Base-by-base conservation (phyloP, 2,113 vertebrate species). In the Phrynosoma platyrhinos region DNA sequence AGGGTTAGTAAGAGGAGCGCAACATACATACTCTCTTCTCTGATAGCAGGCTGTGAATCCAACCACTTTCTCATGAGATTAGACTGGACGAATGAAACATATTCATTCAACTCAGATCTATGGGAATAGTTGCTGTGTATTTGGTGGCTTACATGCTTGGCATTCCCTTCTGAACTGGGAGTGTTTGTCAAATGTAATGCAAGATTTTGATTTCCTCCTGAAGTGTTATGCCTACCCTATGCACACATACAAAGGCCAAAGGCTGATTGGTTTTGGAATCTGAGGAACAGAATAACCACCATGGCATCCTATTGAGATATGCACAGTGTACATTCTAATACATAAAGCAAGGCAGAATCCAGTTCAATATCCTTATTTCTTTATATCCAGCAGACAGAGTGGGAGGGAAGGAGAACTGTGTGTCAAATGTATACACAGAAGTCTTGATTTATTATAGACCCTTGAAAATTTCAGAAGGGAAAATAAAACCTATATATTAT, bases 181-280 rank as follows among this genome's bases (percentile, higher is more conserved):
- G 53, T 8, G 69, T 40, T 40, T 47, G 58, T 13, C 58, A 42
- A 4, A 32, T 87, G 8, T 69, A 58, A 75, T 66, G 5, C 71
- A 36, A 68, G 12, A 53, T 3, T 64, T 52, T 84, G 47, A 30
- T 42, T 62, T 1, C 23, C 72, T 86, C 12, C 55, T 40, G 64
- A 80, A 47, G 6, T 0, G 85, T 0, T 66, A 23, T 58, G 8
- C 0, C 82, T 32, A 36, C 42, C 42, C 32, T 27, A 25, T 25
- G 25, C 52, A 71, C 16, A 32, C 0, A 18, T 12, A 12, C 0
- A 0, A 0, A 0, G 2, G 8, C 8, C 53, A 82, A 78, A 47
- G 25, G 36, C 40, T 85, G 3, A 84, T 89, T 25, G 74, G 53
- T 87, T 66, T 66, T 36, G 42, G 88, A 71, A 0, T 0, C 27